These are phyloP conservation scores for Miichthys miiuy DNA, from an alignment of 2,797 vertebrate genomes.

Conservation along the genomic window DNA sequence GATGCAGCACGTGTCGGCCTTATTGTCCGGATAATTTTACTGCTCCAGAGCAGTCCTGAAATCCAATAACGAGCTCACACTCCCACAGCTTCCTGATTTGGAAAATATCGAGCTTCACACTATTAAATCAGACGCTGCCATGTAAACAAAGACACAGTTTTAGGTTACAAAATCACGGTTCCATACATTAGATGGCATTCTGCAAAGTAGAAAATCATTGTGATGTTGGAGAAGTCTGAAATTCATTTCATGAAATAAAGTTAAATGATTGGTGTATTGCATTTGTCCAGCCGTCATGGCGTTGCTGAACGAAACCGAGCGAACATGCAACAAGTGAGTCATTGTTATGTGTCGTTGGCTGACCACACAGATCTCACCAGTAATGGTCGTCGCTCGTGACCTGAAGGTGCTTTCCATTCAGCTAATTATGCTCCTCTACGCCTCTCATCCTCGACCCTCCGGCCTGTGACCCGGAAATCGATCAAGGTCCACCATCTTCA, in stretches of 20 bases:
- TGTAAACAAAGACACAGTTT: background rate
- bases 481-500: background rate
- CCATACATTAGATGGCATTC: background rate
- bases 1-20: slow-evolving; percentile 48
- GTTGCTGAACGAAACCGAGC: background rate
- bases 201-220: background rate
- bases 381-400: background rate
- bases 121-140: slow-evolving; percentile 11
- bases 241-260: background rate
- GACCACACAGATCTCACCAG: background rate
- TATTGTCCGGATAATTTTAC: slow-evolving; percentile 56
- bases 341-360: background rate
- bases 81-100: slow-evolving; percentile 20
- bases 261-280: too few relatives aligned
- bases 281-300: background rate
- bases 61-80: slow-evolving; percentile 36
- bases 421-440: background rate
- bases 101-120: slow-evolving; percentile 12
- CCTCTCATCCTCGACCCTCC: background rate
- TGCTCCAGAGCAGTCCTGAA: slow-evolving; percentile 51
- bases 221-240: background rate
- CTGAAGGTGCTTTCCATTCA: background rate
- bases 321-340: background rate
- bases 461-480: slow-evolving; percentile 25
- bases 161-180: background rate